Conservation (phyloP, 2,797 vertebrate species). For the Lithobates sylvaticus region DNA sequence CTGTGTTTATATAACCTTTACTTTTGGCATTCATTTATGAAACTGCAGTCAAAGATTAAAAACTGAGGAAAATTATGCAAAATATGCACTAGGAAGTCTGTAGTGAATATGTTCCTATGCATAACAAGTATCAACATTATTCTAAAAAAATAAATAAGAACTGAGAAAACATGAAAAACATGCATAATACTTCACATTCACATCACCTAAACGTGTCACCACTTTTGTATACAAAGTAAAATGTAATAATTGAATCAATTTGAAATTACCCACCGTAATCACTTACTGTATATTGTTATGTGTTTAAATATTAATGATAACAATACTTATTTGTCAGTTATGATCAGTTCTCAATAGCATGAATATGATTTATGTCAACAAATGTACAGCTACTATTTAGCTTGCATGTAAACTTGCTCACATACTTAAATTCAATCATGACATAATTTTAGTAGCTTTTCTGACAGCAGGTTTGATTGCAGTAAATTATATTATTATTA, state of each 20-base stretch:
- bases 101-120: background rate
- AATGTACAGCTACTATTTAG: no score
- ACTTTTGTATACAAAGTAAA: background rate
- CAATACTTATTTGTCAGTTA: no score
- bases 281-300: no score
- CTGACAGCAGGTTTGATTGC: background rate
- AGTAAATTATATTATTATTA: background rate
- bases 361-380: no score
- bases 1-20: constrained; percentile 63
- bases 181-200: background rate
- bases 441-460: background rate
- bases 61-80: background rate
- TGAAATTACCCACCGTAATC: no score
- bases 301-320: no score
- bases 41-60: constrained; percentile 9
- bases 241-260: background rate
- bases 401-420: background rate
- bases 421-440: background rate
- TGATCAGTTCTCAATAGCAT: no score
- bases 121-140: background rate
- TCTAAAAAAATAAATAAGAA: background rate
- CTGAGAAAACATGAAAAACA: background rate
- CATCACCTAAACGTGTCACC: background rate
- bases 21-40: constrained; percentile 23
- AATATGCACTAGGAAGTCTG: background rate